Base-by-base conservation (phyloP, 2,113 vertebrate genomes). In the Perccottus glenii region DNA sequence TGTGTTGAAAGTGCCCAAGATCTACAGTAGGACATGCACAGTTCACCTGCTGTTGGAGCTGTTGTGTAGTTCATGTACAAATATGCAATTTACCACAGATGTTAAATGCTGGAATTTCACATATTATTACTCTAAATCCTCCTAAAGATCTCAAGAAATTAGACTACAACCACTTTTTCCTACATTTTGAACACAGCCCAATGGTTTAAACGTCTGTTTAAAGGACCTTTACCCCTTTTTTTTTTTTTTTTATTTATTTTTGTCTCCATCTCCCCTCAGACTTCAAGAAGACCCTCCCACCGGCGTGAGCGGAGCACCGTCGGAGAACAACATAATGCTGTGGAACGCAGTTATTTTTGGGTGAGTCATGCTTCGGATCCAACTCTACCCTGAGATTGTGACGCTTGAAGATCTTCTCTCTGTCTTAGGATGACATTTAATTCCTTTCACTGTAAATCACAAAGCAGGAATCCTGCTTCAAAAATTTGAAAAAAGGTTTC, bases 311-410 rank as follows among this genome's bases (percentile, higher is more conserved):
- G 98, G 98, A 36, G 98, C 98, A 40, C 98, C 98, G 4, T 98
- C 98, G 70, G 98, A 99, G 89, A 99, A 99, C 89, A 99, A 99
- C 77, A 99, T 99, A 85, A 99, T 99, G 98, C 94, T 97, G 51
- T 99, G 98, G 98, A 99, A 99, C 86, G 98, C 98, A 75, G 98
- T 99, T 91, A 99, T 99, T 94, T 99, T 99, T 94, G 98, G 97
- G 98, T 99, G 91, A 94, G 96, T 89, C 83, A 67, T 75, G 51
- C 61, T 78, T 67, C 73, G 60, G 69, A 83, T 75, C 61, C 51
- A 56, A 19, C 81, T 66, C 67, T 51, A 5, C 75, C 82, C 66
- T 19, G 62, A 61, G 52, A 73, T 78, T 72, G 55, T 61, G 52
- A 81, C 75, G 60, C 55, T 42, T 50, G 46, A 19, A 65, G n/a